A percentile compares a stretch with the other conserved stretches of the same genome.
Evolutionary conservation across 2,797 vertebrate genomes (phyloP).

Genomic region (Pygocentrus nattereri): DNA sequence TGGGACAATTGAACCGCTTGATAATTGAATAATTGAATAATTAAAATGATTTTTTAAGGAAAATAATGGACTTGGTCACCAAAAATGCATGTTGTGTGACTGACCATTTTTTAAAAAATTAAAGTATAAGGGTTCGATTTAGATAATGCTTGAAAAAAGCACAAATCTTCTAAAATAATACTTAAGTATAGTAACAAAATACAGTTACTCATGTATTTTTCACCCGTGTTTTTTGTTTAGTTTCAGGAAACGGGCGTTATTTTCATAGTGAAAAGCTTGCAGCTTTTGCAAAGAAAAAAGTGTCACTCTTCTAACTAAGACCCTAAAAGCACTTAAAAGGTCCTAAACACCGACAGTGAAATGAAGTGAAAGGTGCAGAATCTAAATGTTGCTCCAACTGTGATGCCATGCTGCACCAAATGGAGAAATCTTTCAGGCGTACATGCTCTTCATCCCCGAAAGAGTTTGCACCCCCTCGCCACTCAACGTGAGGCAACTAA

Average conservation of each 20-base stretch:
- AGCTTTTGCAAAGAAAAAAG: not conserved
- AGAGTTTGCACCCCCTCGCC: conserved; percentile 20
- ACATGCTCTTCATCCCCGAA: conserved; percentile 15
- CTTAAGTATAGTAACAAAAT: too few relatives aligned
- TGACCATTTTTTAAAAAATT: too few relatives aligned
- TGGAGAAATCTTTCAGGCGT: conserved; percentile 26
- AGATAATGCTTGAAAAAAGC: too few relatives aligned
- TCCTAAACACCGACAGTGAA: conserved; percentile 10
- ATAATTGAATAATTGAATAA: too few relatives aligned
- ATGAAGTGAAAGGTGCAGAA: not conserved
- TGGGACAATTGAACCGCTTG: too few relatives aligned
- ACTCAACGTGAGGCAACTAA: conserved; percentile 43
- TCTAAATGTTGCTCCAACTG: conserved; percentile 44
- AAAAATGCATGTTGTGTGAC: too few relatives aligned
- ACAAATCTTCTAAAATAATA: too few relatives aligned
- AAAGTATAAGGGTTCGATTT: too few relatives aligned
- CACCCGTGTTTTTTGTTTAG: too few relatives aligned
- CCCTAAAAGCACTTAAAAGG: conserved; percentile 17
- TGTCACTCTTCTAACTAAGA: not conserved
- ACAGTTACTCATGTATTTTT: too few relatives aligned
- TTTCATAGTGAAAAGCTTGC: not conserved
- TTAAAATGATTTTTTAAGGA: too few relatives aligned
- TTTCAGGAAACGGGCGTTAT: not conserved
- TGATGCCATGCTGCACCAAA: conserved; percentile 3
- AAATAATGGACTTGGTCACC: too few relatives aligned